Evolutionary conservation across 2,113 vertebrate species (phyloP), one percentile per base, ranked within the genome.

Genomic region (Galbula dea): DNA sequence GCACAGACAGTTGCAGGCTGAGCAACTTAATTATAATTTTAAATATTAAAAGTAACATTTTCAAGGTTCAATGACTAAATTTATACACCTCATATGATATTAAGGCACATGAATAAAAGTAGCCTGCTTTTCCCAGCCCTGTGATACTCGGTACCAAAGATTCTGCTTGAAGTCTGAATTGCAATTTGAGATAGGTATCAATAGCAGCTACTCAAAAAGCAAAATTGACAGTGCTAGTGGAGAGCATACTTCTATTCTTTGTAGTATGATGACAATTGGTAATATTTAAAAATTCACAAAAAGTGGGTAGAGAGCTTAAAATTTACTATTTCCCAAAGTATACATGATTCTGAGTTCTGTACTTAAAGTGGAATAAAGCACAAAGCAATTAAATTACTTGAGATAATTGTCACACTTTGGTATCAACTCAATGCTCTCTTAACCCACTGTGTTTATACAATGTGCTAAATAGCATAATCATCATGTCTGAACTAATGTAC

Each of bases 361-460:
- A 32, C 57, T 49, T 78, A 51, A 83, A 46, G 10, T 74, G 58
- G 45, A 92, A 86, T 81, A 86, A 72, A 82, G 49, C 79, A 63
- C 34, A 91, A 83, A 65, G 89, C 89, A 90, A 54, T 89, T 67
- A 58, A 74, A 80, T 90, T 86, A 52, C 59, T 79, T 77, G 59
- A 89, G 83, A 19, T 92, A 85, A 82, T 82, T 67, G 49, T 73
- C 62, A 66, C 85, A 68, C 54, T 76, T 86, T 12, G 15, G 39
- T 89, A 29, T 71, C 87, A 69, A 81, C 52, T 80, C 62, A 45
- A 15, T 88, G 79, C 23, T 15, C 20, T 86, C 71, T 78, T 95
- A 90, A 83, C 89, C 83, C 61, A 10, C 45, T 21, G 22, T 77
- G 39, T 82, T 86, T 81, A 22, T 93, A 76, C 72, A 88, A 12